These are phyloP conservation scores for Neostethus bicornis DNA, from an alignment of 2,797 vertebrate genomes.

Conservation along the genomic window DNA sequence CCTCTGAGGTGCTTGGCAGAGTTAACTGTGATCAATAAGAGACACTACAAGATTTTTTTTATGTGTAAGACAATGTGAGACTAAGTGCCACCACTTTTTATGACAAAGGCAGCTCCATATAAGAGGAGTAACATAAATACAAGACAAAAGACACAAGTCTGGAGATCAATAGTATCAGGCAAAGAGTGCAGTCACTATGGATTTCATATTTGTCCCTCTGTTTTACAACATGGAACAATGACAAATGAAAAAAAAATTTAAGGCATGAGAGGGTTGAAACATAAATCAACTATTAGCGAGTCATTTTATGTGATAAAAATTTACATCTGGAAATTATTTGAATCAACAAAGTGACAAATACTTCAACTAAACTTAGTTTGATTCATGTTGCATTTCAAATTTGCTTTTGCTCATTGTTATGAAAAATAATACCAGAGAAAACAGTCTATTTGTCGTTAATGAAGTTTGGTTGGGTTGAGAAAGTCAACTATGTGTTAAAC, in stretches of 20 bases:
- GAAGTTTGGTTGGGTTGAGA: background rate
- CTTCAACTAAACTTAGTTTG: too few relatives aligned
- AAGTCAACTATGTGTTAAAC: background rate
- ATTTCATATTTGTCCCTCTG: conserved; percentile 61
- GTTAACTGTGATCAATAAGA: conserved; percentile 1
- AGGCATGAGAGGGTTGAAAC: background rate
- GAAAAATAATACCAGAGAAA: background rate
- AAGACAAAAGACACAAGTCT: conserved; percentile 31
- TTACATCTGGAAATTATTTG: too few relatives aligned
- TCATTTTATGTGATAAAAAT: too few relatives aligned
- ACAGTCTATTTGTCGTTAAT: background rate
- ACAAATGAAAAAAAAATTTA: background rate
- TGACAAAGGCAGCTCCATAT: conserved; percentile 17
- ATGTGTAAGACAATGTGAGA: background rate
- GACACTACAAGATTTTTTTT: background rate
- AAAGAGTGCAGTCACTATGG: conserved; percentile 42
- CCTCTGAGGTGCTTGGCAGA: background rate
- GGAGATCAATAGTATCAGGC: conserved; percentile 56
- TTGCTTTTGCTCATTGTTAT: background rate
- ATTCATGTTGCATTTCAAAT: background rate
- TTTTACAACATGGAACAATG: conserved; percentile 30
- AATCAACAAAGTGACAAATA: too few relatives aligned
- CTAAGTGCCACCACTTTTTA: conserved; percentile 5
- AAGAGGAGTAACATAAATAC: conserved; percentile 32
- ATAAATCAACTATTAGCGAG: too few relatives aligned